A percentile compares a stretch with the other conserved stretches of the same genome.
These are phyloP conservation scores for Pagetopsis macropterus DNA, from an alignment of 2,797 vertebrate genomes.

Conservation along the genomic window DNA sequence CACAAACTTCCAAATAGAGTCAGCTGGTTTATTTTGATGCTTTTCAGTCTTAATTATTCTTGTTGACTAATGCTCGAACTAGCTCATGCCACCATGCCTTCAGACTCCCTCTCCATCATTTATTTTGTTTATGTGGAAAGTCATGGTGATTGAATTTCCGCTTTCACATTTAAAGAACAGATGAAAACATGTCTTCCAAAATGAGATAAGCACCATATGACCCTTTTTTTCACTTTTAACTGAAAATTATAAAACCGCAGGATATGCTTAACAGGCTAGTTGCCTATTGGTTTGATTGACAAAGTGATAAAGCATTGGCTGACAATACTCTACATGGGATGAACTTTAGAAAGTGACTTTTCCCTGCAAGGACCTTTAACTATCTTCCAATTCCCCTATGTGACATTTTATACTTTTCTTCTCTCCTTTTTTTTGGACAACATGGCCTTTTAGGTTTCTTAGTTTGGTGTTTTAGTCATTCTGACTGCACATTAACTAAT, in stretches of 20 bases:
- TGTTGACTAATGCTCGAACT: constrained; percentile 61
- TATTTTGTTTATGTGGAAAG: constrained; percentile 58
- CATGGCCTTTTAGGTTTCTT: neutral
- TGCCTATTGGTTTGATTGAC: neutral
- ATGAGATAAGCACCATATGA: constrained; percentile 29
- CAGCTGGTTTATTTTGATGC: constrained; percentile 68
- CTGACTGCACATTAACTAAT: neutral
- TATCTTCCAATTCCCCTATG: neutral
- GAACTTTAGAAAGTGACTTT: constrained; percentile 14
- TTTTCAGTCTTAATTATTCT: constrained; percentile 55
- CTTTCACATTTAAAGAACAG: constrained; percentile 43
- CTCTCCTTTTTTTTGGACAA: neutral
- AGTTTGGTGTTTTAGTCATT: neutral
- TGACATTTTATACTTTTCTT: constrained; percentile 7
- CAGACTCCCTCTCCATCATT: constrained; percentile 20
- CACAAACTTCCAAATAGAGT: constrained; percentile 63
- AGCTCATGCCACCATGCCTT: constrained; percentile 38
- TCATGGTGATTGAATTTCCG: constrained; percentile 42
- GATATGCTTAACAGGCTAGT: neutral
- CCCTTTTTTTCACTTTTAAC: neutral
- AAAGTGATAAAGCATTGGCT: neutral
- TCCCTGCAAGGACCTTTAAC: neutral
- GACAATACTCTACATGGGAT: neutral
- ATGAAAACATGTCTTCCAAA: constrained; percentile 38
- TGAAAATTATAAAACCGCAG: neutral